phyloP scores from a whole-genome alignment of 2,888 invertebrate genomes.

The Pomacea canaliculata region DNA sequence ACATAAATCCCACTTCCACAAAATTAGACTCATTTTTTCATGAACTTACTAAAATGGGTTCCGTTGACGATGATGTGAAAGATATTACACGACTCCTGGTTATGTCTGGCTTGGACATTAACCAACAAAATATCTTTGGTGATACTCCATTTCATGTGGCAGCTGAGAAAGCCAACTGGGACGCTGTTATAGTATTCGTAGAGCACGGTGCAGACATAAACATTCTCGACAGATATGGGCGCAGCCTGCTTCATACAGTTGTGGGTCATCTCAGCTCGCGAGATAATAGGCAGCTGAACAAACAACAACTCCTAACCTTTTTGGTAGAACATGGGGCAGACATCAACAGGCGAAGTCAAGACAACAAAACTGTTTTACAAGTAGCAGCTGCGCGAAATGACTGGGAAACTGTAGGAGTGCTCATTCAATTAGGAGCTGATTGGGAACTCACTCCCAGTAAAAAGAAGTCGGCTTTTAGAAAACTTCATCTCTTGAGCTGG shows the following conservation, averaged over 20 bases:
- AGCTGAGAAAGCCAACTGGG: neutral
- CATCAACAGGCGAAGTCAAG: neutral
- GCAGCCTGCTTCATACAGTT: neutral
- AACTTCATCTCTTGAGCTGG: neutral
- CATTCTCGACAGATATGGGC: neutral
- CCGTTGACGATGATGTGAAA: neutral
- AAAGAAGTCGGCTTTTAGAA: neutral
- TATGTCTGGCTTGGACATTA: neutral
- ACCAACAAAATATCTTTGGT: neutral
- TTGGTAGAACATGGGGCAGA: neutral
- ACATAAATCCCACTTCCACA: neutral
- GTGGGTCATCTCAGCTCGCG: neutral
- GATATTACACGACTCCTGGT: neutral
- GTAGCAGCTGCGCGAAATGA: neutral
- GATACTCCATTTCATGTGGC: neutral
- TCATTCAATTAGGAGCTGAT: neutral
- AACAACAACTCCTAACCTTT: neutral
- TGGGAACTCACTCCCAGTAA: neutral
- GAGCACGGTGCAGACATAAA: neutral
- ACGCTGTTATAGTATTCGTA: neutral
- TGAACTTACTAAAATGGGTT: neutral
- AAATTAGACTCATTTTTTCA: neutral
- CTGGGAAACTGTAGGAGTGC: neutral
- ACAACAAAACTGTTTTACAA: neutral
- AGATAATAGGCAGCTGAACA: too few relatives aligned